Base-by-base conservation (phyloP, 2,113 vertebrate genomes). In the Bujurquina vittata region DNA sequence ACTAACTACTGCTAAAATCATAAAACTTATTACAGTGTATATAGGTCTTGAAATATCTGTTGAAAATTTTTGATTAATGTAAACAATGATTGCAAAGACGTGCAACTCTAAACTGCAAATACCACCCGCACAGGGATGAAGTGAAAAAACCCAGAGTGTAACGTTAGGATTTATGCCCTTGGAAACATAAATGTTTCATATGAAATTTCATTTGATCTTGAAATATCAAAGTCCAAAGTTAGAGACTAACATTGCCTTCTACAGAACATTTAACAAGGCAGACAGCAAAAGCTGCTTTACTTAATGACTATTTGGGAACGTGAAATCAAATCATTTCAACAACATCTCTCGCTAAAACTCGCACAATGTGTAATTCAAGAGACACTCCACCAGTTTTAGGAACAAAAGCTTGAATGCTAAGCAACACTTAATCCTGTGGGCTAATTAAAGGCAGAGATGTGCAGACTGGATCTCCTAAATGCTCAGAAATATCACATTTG, bases 371-470 rank as follows among this genome's bases (percentile, higher is more conserved):
- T 72, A 80, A 80, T 75, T 84, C 37, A 63, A 83, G 57, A 78
- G 63, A 74, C 35, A 43, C 61, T 83, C 22, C 26, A 22, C 17
- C 67, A 52, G 40, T 78, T 55, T 87, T 77, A 88, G 46, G 35
- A 61, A 67, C 69, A 62, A 22, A 67, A 60, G 33, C 75, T 60
- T 57, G 76, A 78, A 86, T 84, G 61, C 73, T 57, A 35, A 77
- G 58, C 37, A 81, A 75, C 75, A 80, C 81, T 72, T 85, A 84
- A 89, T 83, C 73, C 69, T 20, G 54, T 9, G 23, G 15, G 55
- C 59, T 85, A 85, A 88, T 88, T 86, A 86, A 87, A 76, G 75
- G 62, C 31, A 35, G 79, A 69, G 75, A 74, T 73, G 63, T 69
- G 43, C 60, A 58, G 63, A 88, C 74, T 84, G 49, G 61, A 65